Evolutionary conservation across 2,888 invertebrate genomes (phyloP), one percentile per base, ranked within the genome.

Genomic region (Protodeltote pygarga): DNA sequence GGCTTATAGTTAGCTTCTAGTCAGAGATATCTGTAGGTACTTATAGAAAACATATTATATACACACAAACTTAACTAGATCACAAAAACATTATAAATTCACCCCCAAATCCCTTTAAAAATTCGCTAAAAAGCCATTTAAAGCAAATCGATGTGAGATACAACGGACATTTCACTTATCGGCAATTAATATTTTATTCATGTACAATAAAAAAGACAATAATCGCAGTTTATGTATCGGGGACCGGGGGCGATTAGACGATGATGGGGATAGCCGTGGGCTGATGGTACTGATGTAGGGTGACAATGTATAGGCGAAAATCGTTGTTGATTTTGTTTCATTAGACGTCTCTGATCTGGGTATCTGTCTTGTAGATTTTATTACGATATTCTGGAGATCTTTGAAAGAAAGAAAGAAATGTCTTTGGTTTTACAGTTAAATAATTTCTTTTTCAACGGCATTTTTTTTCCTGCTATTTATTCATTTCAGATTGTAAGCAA

Each of bases 131-230:
- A 46, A 40, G 29, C 19, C 41, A 39, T n/a, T n/a, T n/a, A n/a
- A n/a, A n/a, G n/a, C n/a, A n/a, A n/a, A n/a, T 54, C 42, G 33
- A 66, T 51, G 51, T 25, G 45, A 33, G 64, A 70, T 69, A 63
- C 23, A 52, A 29, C 29, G 28, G n/a, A 34, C 52, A 50, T 51
- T 58, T 53, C 42, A 64, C 48, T 70, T 70, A 70, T 70, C 60
- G 34, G 41, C 61, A 69, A 76, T 81, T 75, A 79, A 77, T 73
- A 77, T 81, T 82, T 83, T 83, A 70, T 70, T 77, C 74, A 67
- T 53, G 61, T 58, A 67, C 79, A 83, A 85, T 89, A 87, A 87
- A 88, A n/a, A 86, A 80, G 78, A 83, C 83, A 84, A 87, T 89
- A 87, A 89, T 85, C 73, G 67, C 75, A 77, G 85, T 85, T 88